Evolutionary conservation across 23 tunicate species (phyloP), one percentile per base, ranked within the genome.

Genomic region (Botrylloides violaceus): DNA sequence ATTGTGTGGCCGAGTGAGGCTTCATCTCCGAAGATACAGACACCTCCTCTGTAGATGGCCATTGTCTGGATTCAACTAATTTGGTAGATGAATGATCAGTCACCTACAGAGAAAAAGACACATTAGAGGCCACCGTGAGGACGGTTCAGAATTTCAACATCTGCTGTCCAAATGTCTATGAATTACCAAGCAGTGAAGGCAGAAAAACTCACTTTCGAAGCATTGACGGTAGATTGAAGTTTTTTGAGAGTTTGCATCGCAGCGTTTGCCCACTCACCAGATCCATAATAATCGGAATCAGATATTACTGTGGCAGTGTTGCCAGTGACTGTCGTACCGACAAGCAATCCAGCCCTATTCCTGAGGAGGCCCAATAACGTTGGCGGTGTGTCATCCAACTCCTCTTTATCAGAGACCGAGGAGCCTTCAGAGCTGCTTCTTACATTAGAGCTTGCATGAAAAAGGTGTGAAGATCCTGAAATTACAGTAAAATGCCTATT

Each of bases 261-360:
- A 53, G 97, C 80, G 35, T 58, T 79, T 4, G 97, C 97, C 97
- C 97, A 90, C 50, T 90, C 97, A n/a, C 97, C 97, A 24, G 85
- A 79, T 27, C 97, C 97, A 58, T 90, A 90, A 75, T 90, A 90
- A 20, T 90, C 97, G 37, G 76, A 62, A 2, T 88, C 66, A 0
- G 80, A 30, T 59, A 87, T 65, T 18, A 66, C 56, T 7, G 84
- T 12, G 62, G 65, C 76, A 12, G 79, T 76, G 2, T 62, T 38
- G 18, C 49, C 24, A 19, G 58, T 27, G 26, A 28, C 58, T 2
- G 74, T 36, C 20, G 21, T 55, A 36, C 49, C 57, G 15, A 56
- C 23, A 38, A 68, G 30, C 22, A 68, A 27, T 22, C 25, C 58
- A 7, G 74, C 74, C 43, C 28, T 20, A 18, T 39, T 19, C 57